Evolutionary conservation across 2,888 invertebrate species (phyloP).

Genomic region (Diachrysia chrysitis): DNA sequence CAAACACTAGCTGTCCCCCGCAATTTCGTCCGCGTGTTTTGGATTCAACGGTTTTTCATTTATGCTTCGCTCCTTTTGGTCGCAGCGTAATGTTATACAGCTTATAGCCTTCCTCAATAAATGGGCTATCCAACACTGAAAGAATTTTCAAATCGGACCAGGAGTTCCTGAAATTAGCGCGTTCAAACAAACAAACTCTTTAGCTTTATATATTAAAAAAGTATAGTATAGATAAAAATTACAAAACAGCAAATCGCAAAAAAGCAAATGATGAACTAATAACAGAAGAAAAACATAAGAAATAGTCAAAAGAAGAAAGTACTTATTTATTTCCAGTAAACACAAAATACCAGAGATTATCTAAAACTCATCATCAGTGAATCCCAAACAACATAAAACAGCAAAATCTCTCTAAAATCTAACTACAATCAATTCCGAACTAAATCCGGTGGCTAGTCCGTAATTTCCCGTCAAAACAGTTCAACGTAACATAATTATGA

Average conservation of each 20-base stretch:
- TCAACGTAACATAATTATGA: constrained; percentile 43
- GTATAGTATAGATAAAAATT: too few species aligned
- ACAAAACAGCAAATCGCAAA: background rate
- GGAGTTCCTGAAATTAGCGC: too few species aligned
- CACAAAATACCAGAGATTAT: background rate
- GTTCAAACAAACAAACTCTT: too few species aligned
- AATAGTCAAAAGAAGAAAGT: background rate
- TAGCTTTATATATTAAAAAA: too few species aligned
- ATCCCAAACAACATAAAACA: constrained; percentile 11
- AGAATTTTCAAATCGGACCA: too few species aligned
- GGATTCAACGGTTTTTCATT: too few species aligned
- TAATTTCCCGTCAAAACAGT: constrained; percentile 43
- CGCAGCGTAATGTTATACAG: too few species aligned
- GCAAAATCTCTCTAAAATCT: constrained; percentile 16
- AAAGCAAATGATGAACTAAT: background rate
- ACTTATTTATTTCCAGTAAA: background rate
- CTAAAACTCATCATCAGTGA: background rate
- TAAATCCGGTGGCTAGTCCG: constrained; percentile 24
- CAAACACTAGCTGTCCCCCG: too few species aligned
- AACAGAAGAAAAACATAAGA: background rate
- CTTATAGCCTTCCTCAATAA: too few species aligned
- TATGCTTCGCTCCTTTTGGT: too few species aligned
- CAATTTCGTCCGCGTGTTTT: too few species aligned
- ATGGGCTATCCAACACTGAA: too few species aligned
- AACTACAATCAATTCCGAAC: constrained; percentile 41